A percentile compares a stretch with the other conserved stretches of the same genome.
phyloP scores from a whole-genome alignment of 2,113 vertebrate genomes.

The Corythoichthys intestinalis region DNA sequence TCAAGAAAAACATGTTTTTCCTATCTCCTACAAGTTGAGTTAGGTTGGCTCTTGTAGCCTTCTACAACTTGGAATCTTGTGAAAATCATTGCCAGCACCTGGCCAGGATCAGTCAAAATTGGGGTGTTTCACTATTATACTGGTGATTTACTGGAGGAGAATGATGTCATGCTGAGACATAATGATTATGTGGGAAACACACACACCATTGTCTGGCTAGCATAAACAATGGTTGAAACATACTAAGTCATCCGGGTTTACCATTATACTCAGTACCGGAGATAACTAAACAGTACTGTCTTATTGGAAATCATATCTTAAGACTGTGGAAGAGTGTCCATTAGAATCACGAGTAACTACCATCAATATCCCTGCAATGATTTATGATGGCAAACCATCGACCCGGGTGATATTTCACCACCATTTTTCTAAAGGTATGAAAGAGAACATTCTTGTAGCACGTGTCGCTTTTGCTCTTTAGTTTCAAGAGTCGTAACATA shows the following conservation, averaged over 20 bases:
- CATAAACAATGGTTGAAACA: background rate
- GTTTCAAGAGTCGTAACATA: slow-evolving; percentile 42
- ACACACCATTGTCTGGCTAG: background rate
- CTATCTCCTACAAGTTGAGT: background rate
- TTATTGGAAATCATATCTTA: background rate
- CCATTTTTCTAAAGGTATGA: slow-evolving; percentile 26
- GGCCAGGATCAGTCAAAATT: background rate
- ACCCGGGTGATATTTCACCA: slow-evolving; percentile 26
- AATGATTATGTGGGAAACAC: background rate
- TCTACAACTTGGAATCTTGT: background rate
- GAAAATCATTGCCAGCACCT: background rate
- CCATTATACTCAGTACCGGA: background rate
- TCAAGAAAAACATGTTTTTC: too few species aligned
- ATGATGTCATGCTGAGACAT: slow-evolving; percentile 1
- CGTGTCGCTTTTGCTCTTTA: slow-evolving; percentile 34
- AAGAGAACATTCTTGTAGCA: slow-evolving; percentile 22
- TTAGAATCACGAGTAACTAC: slow-evolving; percentile 37
- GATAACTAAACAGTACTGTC: too few species aligned
- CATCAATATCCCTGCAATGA: slow-evolving; percentile 28
- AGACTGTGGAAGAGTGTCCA: slow-evolving; percentile 23
- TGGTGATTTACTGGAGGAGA: background rate
- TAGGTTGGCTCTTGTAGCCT: background rate
- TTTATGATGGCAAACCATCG: slow-evolving; percentile 40
- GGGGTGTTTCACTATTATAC: background rate
- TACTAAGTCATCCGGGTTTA: background rate